Conservation (phyloP, 1,140 invertebrate species). For the Diachasmimorpha longicaudata region DNA sequence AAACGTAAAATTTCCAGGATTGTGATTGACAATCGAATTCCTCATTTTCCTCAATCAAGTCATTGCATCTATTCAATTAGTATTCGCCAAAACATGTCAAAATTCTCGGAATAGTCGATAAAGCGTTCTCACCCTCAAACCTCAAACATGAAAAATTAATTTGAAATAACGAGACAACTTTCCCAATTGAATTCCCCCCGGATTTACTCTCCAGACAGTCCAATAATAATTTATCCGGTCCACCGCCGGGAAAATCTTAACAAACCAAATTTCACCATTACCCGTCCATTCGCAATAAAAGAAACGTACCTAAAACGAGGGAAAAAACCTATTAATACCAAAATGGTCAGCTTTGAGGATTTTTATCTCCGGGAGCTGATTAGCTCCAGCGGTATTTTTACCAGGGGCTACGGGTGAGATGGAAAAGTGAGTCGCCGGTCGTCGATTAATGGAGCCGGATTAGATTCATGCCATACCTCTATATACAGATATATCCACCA, state of each 20-base stretch:
- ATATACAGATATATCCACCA: not conserved
- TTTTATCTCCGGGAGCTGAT: not conserved
- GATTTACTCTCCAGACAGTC: not conserved
- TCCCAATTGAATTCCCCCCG: not conserved
- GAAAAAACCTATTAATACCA: not conserved
- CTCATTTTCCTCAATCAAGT: no score
- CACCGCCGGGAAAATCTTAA: not conserved
- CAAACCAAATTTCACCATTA: slow-evolving; percentile 5
- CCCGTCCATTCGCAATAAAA: not conserved
- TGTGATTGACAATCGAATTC: no score
- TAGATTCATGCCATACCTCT: not conserved
- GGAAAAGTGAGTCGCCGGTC: not conserved
- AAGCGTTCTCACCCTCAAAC: not conserved
- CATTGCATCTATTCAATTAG: not conserved
- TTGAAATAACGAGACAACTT: not conserved
- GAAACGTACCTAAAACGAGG: not conserved
- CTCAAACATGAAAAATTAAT: not conserved
- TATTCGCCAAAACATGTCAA: not conserved
- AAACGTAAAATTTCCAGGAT: no score
- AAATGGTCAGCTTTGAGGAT: not conserved
- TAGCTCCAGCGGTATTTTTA: not conserved
- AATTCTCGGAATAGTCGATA: not conserved
- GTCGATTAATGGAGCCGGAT: slow-evolving; percentile 5
- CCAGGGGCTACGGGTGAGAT: not conserved
- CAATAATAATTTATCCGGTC: not conserved